Evolutionary conservation across 2,888 invertebrate genomes (phyloP).

Genomic region (Polia nebulosa): DNA sequence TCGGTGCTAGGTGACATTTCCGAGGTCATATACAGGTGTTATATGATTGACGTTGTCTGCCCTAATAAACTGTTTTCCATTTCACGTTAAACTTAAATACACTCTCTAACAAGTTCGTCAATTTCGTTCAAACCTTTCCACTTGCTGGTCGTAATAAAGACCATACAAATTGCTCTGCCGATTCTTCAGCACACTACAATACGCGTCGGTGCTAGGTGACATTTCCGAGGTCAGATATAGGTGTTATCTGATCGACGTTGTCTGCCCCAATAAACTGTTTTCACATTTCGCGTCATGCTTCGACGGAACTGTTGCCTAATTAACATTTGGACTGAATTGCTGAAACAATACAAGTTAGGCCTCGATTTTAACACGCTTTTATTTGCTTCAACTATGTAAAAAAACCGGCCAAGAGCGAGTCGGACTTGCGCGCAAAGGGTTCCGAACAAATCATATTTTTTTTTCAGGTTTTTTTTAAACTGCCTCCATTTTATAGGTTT

Average conservation of each 20-base stretch:
- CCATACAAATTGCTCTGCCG: slow-evolving; percentile 7
- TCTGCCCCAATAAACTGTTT: slow-evolving; percentile 71
- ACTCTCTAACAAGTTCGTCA: too few species aligned
- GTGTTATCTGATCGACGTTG: slow-evolving; percentile 70
- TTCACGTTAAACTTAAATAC: too few species aligned
- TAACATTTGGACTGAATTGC: slow-evolving; percentile 60
- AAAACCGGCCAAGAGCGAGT: too few species aligned
- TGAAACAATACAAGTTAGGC: slow-evolving; percentile 28
- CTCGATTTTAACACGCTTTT: too few species aligned
- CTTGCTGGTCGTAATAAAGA: slow-evolving; percentile 5
- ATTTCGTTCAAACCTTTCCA: too few species aligned
- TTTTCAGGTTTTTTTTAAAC: too few species aligned
- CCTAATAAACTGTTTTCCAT: slow-evolving; percentile 72
- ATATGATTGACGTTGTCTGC: slow-evolving; percentile 71
- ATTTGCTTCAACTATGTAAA: too few species aligned
- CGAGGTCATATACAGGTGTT: slow-evolving; percentile 62
- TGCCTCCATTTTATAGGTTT: too few species aligned
- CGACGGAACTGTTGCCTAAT: slow-evolving; percentile 57
- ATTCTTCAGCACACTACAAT: slow-evolving; percentile 35
- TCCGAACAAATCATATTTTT: too few species aligned
- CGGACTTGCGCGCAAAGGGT: too few species aligned
- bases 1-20: slow-evolving; percentile 44
- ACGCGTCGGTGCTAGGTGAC: slow-evolving; percentile 33
- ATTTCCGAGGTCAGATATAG: slow-evolving; percentile 58
- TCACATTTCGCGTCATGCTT: slow-evolving; percentile 67